Evolutionary conservation across 53 echinoderm and acorn worm species (phyloP), one percentile per base, ranked within the genome.

Genomic region (Holothuria scabra): DNA sequence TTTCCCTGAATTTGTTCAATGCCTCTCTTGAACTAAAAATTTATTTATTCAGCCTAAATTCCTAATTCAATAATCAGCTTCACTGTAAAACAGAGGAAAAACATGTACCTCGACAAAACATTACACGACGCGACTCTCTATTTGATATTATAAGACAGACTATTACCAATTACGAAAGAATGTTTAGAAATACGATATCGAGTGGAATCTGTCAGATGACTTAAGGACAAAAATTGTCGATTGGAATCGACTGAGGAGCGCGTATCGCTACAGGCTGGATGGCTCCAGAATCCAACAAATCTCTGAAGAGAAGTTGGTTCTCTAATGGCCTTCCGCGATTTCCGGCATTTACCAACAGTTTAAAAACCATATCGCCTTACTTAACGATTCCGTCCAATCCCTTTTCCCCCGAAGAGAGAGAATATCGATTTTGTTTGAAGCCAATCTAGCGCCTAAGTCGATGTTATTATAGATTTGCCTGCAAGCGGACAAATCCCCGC

Each of bases 361-460:
- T 72, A 72, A 72, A 72, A 72, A 72, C 72, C 72, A 72, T 72
- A 72, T 72, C 72, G 72, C 25, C 72, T 72, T 72, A 72, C 72
- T n/a, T 44, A 72, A 72, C 72, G 41, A 72, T 72, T 72, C 34
- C 46, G 72, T 28, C 48, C 48, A 72, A n/a, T n/a, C n/a, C n/a
- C 72, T 72, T 72, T 72, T 72, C 48, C 72, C 72, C 72, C 44
- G 48, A 72, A 72, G 72, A 72, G 72, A n/a, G 72, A 48, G 48
- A 44, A 72, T 72, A 72, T 72, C 22, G 72, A 72, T 72, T 67
- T 38, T 24, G 44, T 48, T 13, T 34, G 23, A 25, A 72, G 72
- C 44, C 44, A 72, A 65, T 31, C 31, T 65, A 46, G 18, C 37
- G 24, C 48, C 72, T 41, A 44, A 25, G 44, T 48, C 72, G 18